Evolutionary conservation across 2,113 vertebrate genomes (phyloP).

Genomic region (Phalacrocorax pelagicus): DNA sequence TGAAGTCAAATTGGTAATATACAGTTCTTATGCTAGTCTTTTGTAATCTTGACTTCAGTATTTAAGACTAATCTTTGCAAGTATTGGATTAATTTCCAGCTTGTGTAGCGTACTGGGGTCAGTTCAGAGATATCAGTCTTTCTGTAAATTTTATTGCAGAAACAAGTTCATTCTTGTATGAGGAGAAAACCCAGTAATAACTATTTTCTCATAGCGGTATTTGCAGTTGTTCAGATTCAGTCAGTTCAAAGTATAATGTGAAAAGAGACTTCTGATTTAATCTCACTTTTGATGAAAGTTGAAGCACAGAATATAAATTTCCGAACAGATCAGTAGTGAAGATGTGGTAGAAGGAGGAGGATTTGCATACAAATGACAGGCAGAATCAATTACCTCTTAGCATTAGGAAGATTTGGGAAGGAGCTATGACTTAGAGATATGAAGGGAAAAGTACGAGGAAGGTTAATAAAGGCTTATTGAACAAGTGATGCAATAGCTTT

Average conservation of each 20-base stretch:
- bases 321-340: not conserved
- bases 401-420: constrained; percentile 27
- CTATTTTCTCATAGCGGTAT: not conserved
- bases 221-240: constrained; percentile 10
- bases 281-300: constrained; percentile 30
- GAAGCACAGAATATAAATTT: constrained; percentile 23
- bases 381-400: constrained; percentile 32
- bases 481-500: constrained; percentile 10
- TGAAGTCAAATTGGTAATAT: not conserved
- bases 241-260: constrained; percentile 4
- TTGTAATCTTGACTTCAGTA: not conserved
- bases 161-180: not conserved
- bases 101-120: not conserved
- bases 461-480: constrained; percentile 35
- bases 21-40: not conserved
- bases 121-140: not conserved
- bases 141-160: not conserved
- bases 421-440: not conserved
- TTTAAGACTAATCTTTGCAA: not conserved
- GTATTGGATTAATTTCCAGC: not conserved
- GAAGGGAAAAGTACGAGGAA: not conserved
- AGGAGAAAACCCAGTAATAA: not conserved
- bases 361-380: constrained; percentile 51
- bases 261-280: constrained; percentile 45
- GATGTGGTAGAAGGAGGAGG: not conserved